Evolutionary conservation across 2,888 invertebrate genomes (phyloP), one percentile per base, ranked within the genome.

Genomic region (Nomada hirtipes): DNA sequence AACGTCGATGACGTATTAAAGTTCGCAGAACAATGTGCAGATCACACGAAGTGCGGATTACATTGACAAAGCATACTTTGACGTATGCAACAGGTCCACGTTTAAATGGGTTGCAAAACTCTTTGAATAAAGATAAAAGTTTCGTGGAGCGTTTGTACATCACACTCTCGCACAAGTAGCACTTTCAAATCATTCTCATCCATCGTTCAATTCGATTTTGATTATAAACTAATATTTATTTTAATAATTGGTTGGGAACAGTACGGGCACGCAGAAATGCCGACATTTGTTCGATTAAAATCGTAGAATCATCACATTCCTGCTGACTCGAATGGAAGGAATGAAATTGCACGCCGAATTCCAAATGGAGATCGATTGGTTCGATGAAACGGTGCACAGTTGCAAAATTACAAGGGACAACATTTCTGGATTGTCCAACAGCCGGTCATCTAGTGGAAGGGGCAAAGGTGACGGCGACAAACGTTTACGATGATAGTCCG

Each of bases 41-140:
- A 42, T 79, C 60, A n/a, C n/a, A 53, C 69, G 26, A 26, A 26
- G 70, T n/a, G 75, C n/a, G 36, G 9, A 42, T 79, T 64, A n/a
- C n/a, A 53, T 73, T 29, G 53, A 64, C 3, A 20, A 44, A 26
- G 26, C 29, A 44, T 74, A 47, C 73, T 57, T 82, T 70, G 72
- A 79, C 26, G 36, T 29, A 55, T 63, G 79, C 82, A 84, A 82
- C 84, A 84, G 79, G 82, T 84, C 29, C 42, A 36, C n/a, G 76
- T 71, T 67, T 71, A 61, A 68, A 53, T 55, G 15, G 64, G 44
- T 61, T 63, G 47, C 67, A 60, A 68, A 83, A 79, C 70, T 74
- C 76, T 23, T 26, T 47, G 44, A 71, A 70, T 52, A 50, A 50
- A 26, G 63, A 67, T 55, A 47, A 47, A 79, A 72, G 64, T 71